Evolutionary conservation across 2,113 vertebrate species (phyloP).

Genomic region (Abramis brama): DNA sequence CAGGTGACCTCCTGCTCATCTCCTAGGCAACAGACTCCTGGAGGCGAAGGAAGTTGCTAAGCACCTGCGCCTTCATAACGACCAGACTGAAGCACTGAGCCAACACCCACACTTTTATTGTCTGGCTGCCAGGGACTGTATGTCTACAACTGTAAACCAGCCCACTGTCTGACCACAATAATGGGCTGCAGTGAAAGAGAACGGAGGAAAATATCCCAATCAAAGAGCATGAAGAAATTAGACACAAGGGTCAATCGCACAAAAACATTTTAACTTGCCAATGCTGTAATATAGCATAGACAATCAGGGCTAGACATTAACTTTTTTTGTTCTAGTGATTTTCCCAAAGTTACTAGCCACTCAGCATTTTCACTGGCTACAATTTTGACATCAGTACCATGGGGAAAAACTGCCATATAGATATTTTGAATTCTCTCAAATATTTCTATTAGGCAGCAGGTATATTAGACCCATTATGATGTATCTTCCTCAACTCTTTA

Average conservation of each 20-base stretch:
- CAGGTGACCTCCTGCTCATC: slow-evolving; percentile 45
- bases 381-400: too few species aligned
- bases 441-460: too few species aligned
- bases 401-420: too few species aligned
- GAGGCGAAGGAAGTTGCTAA: slow-evolving; percentile 48
- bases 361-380: too few species aligned
- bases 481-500: too few species aligned
- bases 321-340: too few species aligned
- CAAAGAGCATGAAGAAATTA: neutral
- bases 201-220: neutral
- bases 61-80: slow-evolving; percentile 41
- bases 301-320: too few species aligned
- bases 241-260: neutral
- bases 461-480: too few species aligned
- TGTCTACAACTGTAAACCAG: slow-evolving; percentile 7
- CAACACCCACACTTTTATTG: slow-evolving; percentile 43
- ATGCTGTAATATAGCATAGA: too few species aligned
- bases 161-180: slow-evolving; percentile 12
- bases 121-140: slow-evolving; percentile 27
- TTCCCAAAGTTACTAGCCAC: too few species aligned
- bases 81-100: slow-evolving; percentile 46
- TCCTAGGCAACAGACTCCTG: slow-evolving; percentile 50
- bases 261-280: neutral
- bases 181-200: neutral
- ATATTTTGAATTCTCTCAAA: too few species aligned